phyloP scores from a whole-genome alignment of 2,797 vertebrate species.

The Pelobates cultripes region DNA sequence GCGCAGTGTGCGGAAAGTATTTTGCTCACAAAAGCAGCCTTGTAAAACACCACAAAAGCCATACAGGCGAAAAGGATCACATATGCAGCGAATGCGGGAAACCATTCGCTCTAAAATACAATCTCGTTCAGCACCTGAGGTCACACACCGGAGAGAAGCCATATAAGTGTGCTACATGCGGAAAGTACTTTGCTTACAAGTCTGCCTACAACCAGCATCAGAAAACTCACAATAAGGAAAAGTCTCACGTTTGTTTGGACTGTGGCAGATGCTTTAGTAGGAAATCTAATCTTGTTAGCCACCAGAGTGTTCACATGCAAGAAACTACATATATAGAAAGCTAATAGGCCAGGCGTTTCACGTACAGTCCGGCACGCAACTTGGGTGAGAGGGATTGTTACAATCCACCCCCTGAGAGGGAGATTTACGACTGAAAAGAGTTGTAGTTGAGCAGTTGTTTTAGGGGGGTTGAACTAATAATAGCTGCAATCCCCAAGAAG shows the following conservation, averaged over 20 bases:
- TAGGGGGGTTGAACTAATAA: too few species aligned
- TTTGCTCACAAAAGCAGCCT: not conserved
- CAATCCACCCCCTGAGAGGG: too few species aligned
- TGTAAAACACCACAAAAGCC: not conserved
- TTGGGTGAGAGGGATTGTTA: too few species aligned
- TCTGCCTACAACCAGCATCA: not conserved
- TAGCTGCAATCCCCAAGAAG: too few species aligned
- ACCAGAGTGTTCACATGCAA: not conserved
- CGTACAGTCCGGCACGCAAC: too few species aligned
- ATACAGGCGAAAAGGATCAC: not conserved
- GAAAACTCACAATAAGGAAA: not conserved
- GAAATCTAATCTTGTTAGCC: not conserved
- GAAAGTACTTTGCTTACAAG: constrained; percentile 4
- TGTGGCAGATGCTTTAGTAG: not conserved
- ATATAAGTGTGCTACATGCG: not conserved
- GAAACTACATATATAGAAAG: not conserved
- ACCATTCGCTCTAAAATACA: not conserved
- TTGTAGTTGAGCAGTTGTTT: too few species aligned
- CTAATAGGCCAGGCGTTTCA: too few species aligned
- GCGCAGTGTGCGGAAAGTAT: not conserved
- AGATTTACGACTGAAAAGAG: too few species aligned
- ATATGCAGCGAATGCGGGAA: not conserved
- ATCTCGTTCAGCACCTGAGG: not conserved
- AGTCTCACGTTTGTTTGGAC: not conserved
- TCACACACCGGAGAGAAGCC: constrained; percentile 1